These are phyloP conservation scores for Florisuga fusca DNA, from an alignment of 2,797 vertebrate genomes.

Conservation along the genomic window DNA sequence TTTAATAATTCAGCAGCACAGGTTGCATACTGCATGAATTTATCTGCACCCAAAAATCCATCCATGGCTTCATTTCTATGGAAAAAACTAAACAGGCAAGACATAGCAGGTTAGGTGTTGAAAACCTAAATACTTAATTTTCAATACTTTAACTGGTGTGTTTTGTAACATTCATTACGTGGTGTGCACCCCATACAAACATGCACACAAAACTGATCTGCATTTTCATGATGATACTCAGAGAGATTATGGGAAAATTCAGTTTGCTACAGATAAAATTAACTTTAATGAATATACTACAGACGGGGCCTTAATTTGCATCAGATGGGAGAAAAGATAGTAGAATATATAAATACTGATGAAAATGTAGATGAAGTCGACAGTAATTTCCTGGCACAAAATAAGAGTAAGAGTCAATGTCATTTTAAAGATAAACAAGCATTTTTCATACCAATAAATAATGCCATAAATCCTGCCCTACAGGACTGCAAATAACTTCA, in stretches of 20 bases:
- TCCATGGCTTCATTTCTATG: not conserved
- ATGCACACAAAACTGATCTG: not conserved
- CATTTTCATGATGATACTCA: not conserved
- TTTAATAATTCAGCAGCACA: not conserved
- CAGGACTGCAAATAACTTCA: slow-evolving; percentile 72
- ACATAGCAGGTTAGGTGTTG: not conserved
- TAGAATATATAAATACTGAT: not conserved
- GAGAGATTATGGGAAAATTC: not conserved
- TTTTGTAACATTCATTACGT: not conserved
- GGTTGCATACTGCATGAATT: not conserved
- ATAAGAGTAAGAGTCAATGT: slow-evolving; percentile 67
- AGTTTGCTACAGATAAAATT: not conserved
- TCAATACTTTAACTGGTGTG: not conserved
- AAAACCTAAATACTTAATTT: not conserved
- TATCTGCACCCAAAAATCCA: not conserved
- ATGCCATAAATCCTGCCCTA: slow-evolving; percentile 69
- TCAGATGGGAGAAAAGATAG: not conserved
- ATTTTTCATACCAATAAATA: slow-evolving; percentile 76
- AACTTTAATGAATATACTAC: not conserved
- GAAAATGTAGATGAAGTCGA: slow-evolving; percentile 46
- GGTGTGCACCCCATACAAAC: not conserved
- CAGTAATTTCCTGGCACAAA: slow-evolving; percentile 48
- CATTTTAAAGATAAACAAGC: slow-evolving; percentile 74
- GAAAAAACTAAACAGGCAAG: not conserved
- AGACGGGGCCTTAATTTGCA: not conserved